Evolutionary conservation across 2,888 invertebrate genomes (phyloP), one percentile per base, ranked within the genome.

Genomic region (Horisme vitalbata): DNA sequence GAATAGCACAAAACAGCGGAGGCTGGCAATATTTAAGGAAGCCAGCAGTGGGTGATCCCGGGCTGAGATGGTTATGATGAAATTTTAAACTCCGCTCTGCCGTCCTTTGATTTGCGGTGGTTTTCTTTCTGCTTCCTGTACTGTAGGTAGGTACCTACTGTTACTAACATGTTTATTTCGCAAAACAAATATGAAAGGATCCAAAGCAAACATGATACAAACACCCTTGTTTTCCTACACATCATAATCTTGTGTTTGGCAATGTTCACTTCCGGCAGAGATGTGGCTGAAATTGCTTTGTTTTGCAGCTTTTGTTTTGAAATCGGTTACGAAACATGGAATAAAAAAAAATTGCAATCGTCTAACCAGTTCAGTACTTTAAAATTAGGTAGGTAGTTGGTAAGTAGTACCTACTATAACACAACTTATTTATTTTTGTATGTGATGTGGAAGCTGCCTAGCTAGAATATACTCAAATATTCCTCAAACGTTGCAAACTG

Each of bases 171-270:
- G 64, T 73, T 67, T 71, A 50, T 61, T 45, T 64, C 55, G 45
- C 57, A 59, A 63, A 63, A 73, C 63, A 66, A 71, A 73, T 65
- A 70, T 43, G 63, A 59, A 69, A 62, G 58, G 63, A 60, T 64
- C 52, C 53, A 51, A 67, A 55, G 64, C 67, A 78, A 80, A 80
- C 75, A 80, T 68, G 70, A 66, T 74, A 74, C 73, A 75, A 75
- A 71, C 74, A 73, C 68, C 69, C 71, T 61, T 77, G 74, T 78
- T 81, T 78, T 74, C 76, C 70, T 76, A 74, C 78, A 80, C 75
- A 71, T 80, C 78, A 78, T 84, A 82, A 79, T 79, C 72, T 74
- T 63, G 59, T 80, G 77, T 82, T 76, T 79, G 70, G 58, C 62
- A 63, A 59, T 55, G 58, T 57, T 58, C 54, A 65, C 66, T 74